Base-by-base conservation (phyloP, 2,113 vertebrate species). In the Ceratotherium simum region DNA sequence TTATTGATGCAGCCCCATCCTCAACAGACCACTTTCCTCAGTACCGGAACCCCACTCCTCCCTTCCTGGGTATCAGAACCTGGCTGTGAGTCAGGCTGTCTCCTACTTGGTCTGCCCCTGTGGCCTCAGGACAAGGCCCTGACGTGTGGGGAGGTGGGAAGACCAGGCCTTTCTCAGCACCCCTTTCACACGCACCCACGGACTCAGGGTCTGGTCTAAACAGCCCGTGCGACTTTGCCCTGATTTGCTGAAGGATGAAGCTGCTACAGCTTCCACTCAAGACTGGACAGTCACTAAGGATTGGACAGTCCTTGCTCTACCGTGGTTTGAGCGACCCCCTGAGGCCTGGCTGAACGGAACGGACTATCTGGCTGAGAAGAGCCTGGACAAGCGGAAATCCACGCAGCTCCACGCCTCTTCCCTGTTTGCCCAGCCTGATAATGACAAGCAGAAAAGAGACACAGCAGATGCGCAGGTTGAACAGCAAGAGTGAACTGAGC, bases 371-470 rank as follows among this genome's bases (percentile, higher is more conserved):
- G 16, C 89, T 18, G 42, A 64, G 60, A 79, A 0, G 2, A 9
- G 36, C 33, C 93, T 29, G 83, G 82, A 51, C n/a, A 65, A n/a
- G 2, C 13, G 23, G 33, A 85, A 76, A 60, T 42, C 18, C 1
- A 1, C 0, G 8, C 60, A n/a, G 14, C 31, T 51, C 5, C 9
- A 75, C n/a, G 64, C 60, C 21, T 13, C 48, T 46, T 85, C 76
- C 25, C 25, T 67, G 7, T 46, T n/a, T 62, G 11, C 23, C 20
- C 86, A 56, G 65, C 58, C 67, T 36, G 36, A 81, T 80, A 20
- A n/a, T 4, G n/a, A 70, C 31, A 39, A 75, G 33, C 31, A 72
- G 60, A 78, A 87, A 84, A 83, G 69, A 95, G 69, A 73, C 18
- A 67, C 33, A 31, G 51, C 23, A 4, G 14, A 56, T 4, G 16